Base-by-base conservation (phyloP, 2,113 vertebrate genomes). In the Castor canadensis region DNA sequence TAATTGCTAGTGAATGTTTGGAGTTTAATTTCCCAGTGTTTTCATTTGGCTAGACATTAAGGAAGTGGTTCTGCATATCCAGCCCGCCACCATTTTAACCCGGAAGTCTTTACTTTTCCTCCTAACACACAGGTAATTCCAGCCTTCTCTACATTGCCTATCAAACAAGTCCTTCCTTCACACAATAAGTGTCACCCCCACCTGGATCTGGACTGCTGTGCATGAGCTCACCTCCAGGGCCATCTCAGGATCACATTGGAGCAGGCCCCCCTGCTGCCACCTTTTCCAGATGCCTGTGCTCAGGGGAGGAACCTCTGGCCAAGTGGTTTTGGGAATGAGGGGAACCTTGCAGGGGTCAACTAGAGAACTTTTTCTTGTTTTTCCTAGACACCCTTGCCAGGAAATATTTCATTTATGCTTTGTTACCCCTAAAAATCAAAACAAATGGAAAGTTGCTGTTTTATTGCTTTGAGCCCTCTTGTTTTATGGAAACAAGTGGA, bases 291-390 rank as follows among this genome's bases (percentile, higher is more conserved):
- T 10, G 11, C n/a, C 62, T 40, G 30, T 19, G 40, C 56, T 17
- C 24, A 19, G 12, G 10, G 64, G 56, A 40, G 12, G 16, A 12
- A 8, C 43, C 24, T 0, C 0, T 45, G 47, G 69, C 6, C 80
- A 17, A 43, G 38, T 15, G 45, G 62, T 43, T 81, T 20, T 49
- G 30, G 49, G 5, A n/a, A 16, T 9, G 1, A 40, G 40, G 47
- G 49, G 0, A 1, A 13, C 56, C 43, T 3, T 1, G 43, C 7
- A 9, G 0, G 2, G 17, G 28, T 79, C 71, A 52, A 73, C 2
- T n/a, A 56, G 47, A 66, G 10, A 79, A 47, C 10, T 1, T 62
- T 62, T 79, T 56, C 24, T 86, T 20, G 9, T 88, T 88, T 58
- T 38, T 79, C 49, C 30, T 35, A 35, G 13, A 26, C 15, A 28